phyloP scores from a whole-genome alignment of 1,140 invertebrate genomes.

The Babylonia areolata region DNA sequence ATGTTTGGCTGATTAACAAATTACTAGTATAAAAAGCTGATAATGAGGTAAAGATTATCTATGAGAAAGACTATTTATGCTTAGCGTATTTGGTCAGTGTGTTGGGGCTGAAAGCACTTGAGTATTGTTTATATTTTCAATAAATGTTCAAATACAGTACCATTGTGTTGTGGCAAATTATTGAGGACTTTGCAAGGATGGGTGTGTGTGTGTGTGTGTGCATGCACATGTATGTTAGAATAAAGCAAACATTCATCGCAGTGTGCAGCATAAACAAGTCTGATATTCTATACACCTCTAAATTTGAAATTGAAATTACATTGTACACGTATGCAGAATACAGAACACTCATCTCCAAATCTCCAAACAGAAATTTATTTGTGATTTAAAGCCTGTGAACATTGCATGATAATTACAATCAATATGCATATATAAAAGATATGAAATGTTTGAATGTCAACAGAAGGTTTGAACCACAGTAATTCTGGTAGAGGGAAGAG shows the following conservation, averaged over 20 bases:
- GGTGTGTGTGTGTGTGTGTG: neutral
- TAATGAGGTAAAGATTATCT: neutral
- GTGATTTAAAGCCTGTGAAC: no score
- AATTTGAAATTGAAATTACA: neutral
- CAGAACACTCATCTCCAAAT: no score
- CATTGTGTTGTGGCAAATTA: neutral
- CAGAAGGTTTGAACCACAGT: no score
- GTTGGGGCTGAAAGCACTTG: neutral
- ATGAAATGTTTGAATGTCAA: no score
- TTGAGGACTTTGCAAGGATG: neutral
- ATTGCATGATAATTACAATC: no score
- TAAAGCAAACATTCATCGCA: no score
- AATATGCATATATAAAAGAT: no score
- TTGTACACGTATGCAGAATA: neutral
- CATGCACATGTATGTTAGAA: neutral
- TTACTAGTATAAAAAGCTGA: neutral
- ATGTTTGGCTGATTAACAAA: neutral
- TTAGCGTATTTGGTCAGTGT: neutral
- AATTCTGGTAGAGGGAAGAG: no score
- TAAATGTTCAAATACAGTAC: neutral
- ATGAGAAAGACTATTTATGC: neutral
- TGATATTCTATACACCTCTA: no score
- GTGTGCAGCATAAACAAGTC: no score
- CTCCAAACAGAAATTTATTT: no score
- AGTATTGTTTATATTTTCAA: slow-evolving; percentile 5